Evolutionary conservation across 2,113 vertebrate genomes (phyloP).

Genomic region (Phrynosoma platyrhinos): DNA sequence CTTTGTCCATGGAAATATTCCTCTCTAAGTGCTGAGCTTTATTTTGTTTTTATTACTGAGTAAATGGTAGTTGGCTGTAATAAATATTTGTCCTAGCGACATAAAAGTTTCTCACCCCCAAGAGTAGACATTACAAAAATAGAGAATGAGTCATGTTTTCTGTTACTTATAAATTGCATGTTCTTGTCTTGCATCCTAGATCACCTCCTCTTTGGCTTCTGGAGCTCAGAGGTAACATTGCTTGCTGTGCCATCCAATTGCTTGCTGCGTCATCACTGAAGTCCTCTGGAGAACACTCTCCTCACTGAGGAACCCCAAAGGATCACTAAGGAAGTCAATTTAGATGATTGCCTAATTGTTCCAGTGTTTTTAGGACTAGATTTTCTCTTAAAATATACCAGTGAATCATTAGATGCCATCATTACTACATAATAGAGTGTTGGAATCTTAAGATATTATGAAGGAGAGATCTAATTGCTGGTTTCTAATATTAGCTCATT

Average conservation of each 20-base stretch:
- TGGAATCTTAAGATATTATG: background rate
- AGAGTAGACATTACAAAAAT: background rate
- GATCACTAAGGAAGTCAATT: background rate
- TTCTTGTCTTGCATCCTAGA: background rate
- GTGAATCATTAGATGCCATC: background rate
- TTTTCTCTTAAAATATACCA: background rate
- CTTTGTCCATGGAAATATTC: background rate
- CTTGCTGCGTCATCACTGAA: background rate
- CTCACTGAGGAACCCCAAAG: background rate
- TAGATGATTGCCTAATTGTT: background rate
- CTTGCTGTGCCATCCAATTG: background rate
- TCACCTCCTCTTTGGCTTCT: background rate
- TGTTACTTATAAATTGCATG: slow-evolving; percentile 13
- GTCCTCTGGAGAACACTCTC: background rate
- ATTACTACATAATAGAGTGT: background rate
- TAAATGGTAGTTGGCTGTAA: slow-evolving; percentile 7
- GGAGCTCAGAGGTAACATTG: background rate
- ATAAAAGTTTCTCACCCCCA: background rate
- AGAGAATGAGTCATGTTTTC: slow-evolving; percentile 23
- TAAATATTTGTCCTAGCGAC: slow-evolving; percentile 21
- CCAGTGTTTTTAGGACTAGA: background rate
- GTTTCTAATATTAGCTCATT: background rate
- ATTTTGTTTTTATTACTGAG: slow-evolving; percentile 1
- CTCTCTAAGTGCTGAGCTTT: background rate
- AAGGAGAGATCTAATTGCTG: background rate